A percentile compares a stretch with the other conserved stretches of the same genome.
These are phyloP conservation scores for Goniozus legneri DNA, from an alignment of 1,140 invertebrate genomes.

Conservation along the genomic window DNA sequence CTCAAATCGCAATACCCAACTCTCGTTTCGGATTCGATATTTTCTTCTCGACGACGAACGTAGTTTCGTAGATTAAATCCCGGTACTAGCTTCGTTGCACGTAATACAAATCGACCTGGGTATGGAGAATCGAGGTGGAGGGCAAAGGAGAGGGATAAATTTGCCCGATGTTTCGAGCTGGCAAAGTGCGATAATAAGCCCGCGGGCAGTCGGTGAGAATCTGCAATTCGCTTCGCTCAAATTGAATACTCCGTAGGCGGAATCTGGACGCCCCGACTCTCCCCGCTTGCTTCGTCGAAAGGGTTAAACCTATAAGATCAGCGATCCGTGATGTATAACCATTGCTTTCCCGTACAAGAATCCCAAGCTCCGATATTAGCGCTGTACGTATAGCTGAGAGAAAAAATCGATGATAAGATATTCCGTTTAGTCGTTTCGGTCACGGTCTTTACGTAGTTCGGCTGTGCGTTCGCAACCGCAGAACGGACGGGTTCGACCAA, in stretches of 20 bases:
- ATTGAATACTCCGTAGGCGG: conserved; percentile 50
- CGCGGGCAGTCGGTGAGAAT: conserved; percentile 48
- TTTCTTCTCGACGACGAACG: no score
- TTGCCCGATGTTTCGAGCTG: conserved; percentile 29
- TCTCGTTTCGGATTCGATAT: no score
- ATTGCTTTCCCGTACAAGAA: no score
- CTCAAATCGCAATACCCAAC: no score
- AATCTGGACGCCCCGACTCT: conserved; percentile 36
- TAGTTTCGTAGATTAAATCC: conserved; percentile 15
- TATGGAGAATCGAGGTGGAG: not conserved
- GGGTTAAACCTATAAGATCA: conserved; percentile 47
- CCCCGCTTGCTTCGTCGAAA: no score
- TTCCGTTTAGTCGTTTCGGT: no score
- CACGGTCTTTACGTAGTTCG: no score
- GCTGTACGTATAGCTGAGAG: no score
- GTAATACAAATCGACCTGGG: conserved; percentile 14
- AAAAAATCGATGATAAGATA: no score
- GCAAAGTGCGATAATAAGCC: conserved; percentile 52
- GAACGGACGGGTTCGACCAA: conserved; percentile 7
- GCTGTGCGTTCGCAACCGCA: conserved; percentile 12
- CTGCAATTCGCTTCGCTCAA: conserved; percentile 47
- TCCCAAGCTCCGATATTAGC: no score
- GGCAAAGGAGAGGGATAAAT: conserved; percentile 21
- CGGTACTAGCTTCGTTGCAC: conserved; percentile 10
- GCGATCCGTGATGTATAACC: conserved; percentile 46